phyloP scores from a whole-genome alignment of 2,888 invertebrate species.

The Drosophila maculinotata region DNA sequence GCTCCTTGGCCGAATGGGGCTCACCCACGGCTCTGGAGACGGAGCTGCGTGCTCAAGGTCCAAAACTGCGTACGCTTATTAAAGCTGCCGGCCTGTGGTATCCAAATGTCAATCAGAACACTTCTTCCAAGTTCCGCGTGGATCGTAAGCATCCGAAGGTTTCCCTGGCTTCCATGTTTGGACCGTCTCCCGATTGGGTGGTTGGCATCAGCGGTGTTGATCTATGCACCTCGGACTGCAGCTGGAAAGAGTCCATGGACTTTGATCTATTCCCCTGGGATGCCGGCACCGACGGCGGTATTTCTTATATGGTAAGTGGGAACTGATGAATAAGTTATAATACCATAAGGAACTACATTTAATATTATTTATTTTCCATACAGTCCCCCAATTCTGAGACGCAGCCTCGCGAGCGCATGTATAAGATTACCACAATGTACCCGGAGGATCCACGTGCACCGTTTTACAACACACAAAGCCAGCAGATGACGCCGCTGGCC shows the following conservation, averaged over 20 bases:
- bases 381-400: constrained; percentile 93
- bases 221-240: constrained; percentile 94
- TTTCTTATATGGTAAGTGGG: constrained; percentile 92
- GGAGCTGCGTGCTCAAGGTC: constrained; percentile 93
- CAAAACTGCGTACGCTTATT: constrained; percentile 92
- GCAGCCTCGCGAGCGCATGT: constrained; percentile 92
- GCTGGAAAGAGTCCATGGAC: constrained; percentile 94
- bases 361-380: constrained; percentile 5
- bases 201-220: constrained; percentile 96
- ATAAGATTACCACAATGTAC: constrained; percentile 94
- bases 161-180: constrained; percentile 95
- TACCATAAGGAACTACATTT: not conserved
- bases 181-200: constrained; percentile 99
- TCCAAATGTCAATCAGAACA: constrained; percentile 94
- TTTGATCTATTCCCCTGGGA: constrained; percentile 97
- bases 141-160: constrained; percentile 94
- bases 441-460: constrained; percentile 97
- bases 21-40: constrained; percentile 94
- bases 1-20: constrained; percentile 89
- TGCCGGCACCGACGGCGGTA: constrained; percentile 97
- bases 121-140: constrained; percentile 92
- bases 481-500: constrained; percentile 93
- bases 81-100: constrained; percentile 96
- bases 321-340: no score
- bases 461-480: constrained; percentile 91